These are phyloP conservation scores for Meriones unguiculatus DNA, from an alignment of 2,113 vertebrate genomes.

Conservation along the genomic window DNA sequence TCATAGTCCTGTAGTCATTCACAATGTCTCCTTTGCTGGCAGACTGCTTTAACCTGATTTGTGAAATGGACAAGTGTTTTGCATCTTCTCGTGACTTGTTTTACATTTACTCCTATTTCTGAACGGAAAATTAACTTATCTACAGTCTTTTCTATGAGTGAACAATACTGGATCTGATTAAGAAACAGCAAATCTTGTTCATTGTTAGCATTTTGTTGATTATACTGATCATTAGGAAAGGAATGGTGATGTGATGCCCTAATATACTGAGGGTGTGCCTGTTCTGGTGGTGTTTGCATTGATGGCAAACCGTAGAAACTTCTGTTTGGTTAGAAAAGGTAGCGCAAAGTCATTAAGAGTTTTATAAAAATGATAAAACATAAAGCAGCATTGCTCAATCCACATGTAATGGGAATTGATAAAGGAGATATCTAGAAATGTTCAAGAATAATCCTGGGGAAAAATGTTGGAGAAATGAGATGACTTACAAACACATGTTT, in stretches of 20 bases:
- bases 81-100: too few relatives aligned
- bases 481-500: constrained; percentile 23
- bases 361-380: neutral
- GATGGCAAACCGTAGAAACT: neutral
- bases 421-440: neutral
- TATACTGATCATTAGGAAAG: too few relatives aligned
- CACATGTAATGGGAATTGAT: neutral
- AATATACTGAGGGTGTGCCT: too few relatives aligned
- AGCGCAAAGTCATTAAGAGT: neutral
- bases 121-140: neutral
- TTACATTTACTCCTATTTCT: neutral
- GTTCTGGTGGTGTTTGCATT: neutral
- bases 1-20: neutral
- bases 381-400: neutral
- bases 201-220: too few relatives aligned
- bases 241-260: too few relatives aligned
- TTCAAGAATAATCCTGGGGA: neutral
- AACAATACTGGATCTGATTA: too few relatives aligned
- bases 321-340: neutral
- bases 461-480: neutral
- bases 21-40: neutral
- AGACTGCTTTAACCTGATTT: neutral
- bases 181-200: too few relatives aligned
- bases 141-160: neutral
- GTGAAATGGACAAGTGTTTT: neutral